phyloP scores from a whole-genome alignment of 2,888 invertebrate genomes.

The Pandemis heparana region DNA sequence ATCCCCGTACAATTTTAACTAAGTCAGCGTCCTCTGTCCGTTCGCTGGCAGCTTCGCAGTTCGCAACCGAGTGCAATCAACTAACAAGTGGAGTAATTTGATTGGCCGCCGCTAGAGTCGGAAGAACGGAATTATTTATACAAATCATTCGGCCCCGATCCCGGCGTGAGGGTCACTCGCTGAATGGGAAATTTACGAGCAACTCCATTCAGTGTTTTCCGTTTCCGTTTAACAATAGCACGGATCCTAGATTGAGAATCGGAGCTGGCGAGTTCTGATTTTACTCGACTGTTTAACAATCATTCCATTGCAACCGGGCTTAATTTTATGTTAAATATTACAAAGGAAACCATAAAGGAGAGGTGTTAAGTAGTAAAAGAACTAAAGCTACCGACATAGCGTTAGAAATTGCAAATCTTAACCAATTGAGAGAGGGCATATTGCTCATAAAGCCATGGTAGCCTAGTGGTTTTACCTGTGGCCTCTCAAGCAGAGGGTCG shows the following conservation, averaged over 20 bases:
- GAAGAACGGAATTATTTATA: conserved; percentile 42
- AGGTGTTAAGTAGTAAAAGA: no score
- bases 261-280: neutral
- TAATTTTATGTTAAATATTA: no score
- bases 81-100: conserved; percentile 43
- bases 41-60: conserved; percentile 5
- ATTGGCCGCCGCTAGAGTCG: conserved; percentile 32
- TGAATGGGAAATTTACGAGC: conserved; percentile 27
- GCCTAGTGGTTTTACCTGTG: no score
- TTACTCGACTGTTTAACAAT: neutral
- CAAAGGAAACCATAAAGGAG: no score
- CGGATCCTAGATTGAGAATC: neutral
- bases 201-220: conserved; percentile 11
- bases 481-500: no score
- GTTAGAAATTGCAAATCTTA: no score
- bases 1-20: neutral
- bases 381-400: no score
- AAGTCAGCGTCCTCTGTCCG: neutral
- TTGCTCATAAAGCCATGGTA: no score
- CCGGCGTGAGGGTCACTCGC: conserved; percentile 18
- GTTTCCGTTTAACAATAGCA: conserved; percentile 4
- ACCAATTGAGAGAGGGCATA: no score
- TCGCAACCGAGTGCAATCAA: conserved; percentile 35
- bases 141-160: conserved; percentile 32
- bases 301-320: neutral